phyloP scores from a whole-genome alignment of 2,888 invertebrate genomes.

The Cheilosia soror region DNA sequence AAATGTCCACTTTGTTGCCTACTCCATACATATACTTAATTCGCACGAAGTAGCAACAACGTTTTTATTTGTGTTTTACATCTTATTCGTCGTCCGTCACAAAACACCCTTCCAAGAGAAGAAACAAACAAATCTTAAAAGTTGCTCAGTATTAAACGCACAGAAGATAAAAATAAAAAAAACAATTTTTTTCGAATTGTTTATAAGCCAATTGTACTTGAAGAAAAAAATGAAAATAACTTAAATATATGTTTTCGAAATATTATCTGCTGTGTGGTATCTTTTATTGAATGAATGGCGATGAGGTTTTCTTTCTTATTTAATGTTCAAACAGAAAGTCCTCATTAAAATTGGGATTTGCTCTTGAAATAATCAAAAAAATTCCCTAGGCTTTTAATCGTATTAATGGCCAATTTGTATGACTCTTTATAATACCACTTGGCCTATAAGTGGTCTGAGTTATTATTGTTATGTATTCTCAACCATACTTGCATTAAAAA shows the following conservation, averaged over 20 bases:
- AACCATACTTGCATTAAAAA: too few species aligned
- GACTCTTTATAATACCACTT: too few species aligned
- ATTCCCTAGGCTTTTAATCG: too few species aligned
- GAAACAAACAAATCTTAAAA: constrained; percentile 31
- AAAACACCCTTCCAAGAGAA: constrained; percentile 54
- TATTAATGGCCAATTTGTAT: too few species aligned
- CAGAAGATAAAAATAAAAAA: constrained; percentile 16
- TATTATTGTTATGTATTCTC: too few species aligned
- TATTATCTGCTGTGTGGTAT: constrained; percentile 7
- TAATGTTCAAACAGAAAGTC: too few species aligned
- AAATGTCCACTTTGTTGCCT: constrained; percentile 50
- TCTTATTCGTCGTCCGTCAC: constrained; percentile 69
- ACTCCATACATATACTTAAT: constrained; percentile 3
- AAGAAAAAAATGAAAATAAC: constrained; percentile 62
- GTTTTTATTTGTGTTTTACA: constrained; percentile 54
- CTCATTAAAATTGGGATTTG: too few species aligned
- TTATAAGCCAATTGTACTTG: constrained; percentile 53
- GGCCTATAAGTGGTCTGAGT: too few species aligned
- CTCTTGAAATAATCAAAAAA: too few species aligned
- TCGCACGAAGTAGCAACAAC: constrained; percentile 34
- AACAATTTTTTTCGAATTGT: constrained; percentile 47
- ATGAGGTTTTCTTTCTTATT: too few species aligned
- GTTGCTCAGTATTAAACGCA: constrained; percentile 73
- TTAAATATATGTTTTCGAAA: constrained; percentile 68
- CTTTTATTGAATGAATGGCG: background rate